Conservation (phyloP, 2,888 invertebrate genomes). For the Drosophila basisetae region DNA sequence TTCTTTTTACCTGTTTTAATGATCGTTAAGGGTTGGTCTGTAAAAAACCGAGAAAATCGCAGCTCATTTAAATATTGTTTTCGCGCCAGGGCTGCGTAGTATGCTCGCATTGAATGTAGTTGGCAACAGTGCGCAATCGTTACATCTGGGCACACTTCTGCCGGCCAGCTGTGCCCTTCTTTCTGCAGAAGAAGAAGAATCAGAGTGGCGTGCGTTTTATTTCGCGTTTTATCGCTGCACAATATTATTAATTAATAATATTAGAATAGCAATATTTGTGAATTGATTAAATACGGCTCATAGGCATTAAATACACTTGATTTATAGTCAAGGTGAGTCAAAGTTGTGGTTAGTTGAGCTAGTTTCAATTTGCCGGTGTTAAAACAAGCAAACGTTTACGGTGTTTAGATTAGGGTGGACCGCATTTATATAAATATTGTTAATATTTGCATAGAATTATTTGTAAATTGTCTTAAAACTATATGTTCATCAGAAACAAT, state of each 20-base stretch:
- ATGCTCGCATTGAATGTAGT: neutral
- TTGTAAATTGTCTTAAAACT: too few species aligned
- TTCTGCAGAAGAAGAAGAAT: constrained; percentile 56
- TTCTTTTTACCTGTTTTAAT: constrained; percentile 42
- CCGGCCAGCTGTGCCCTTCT: constrained; percentile 50
- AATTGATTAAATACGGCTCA: neutral
- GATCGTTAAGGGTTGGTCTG: constrained; percentile 4
- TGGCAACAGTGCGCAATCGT: constrained; percentile 15
- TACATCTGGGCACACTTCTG: constrained; percentile 44
- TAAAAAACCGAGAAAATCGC: constrained; percentile 1
- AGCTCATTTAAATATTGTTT: constrained; percentile 10
- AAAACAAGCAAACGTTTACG: constrained; percentile 47
- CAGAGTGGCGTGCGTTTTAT: constrained; percentile 51
- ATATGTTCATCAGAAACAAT: neutral
- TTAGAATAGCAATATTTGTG: neutral
- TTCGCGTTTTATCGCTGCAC: constrained; percentile 36
- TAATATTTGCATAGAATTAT: neutral
- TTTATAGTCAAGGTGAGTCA: constrained; percentile 26
- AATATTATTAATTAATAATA: constrained; percentile 14
- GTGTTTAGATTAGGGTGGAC: constrained; percentile 34
- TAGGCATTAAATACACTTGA: neutral
- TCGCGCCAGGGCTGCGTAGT: constrained; percentile 12
- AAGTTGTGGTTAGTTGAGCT: neutral
- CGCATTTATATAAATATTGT: neutral
- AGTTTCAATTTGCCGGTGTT: constrained; percentile 28